Percentiles rank a stretch among this genome's conserved stretches.
phyloP scores from a whole-genome alignment of 2,888 invertebrate genomes.

The Acleris cristana region DNA sequence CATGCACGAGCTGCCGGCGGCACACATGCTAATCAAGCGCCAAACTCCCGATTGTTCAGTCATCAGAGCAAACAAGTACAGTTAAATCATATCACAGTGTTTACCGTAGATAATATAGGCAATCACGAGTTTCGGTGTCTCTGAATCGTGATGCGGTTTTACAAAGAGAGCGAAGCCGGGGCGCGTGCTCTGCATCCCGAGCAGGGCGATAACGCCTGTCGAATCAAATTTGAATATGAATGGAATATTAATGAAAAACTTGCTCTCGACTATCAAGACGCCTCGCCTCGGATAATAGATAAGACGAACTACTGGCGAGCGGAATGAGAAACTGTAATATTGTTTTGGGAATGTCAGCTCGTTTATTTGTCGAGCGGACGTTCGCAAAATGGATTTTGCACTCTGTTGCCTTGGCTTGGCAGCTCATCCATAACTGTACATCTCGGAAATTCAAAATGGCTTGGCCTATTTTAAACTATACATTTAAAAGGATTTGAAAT shows the following conservation, averaged over 20 bases:
- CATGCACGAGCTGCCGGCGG: slow-evolving; percentile 6
- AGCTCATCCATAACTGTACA: not conserved
- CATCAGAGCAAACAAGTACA: slow-evolving; percentile 38
- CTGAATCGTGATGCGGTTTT: slow-evolving; percentile 58
- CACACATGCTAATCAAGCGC: slow-evolving; percentile 19
- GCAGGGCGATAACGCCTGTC: slow-evolving; percentile 66
- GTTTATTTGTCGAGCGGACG: slow-evolving; percentile 31
- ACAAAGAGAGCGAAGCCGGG: slow-evolving; percentile 51
- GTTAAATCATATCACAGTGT: slow-evolving; percentile 49
- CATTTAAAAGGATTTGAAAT: too few relatives aligned
- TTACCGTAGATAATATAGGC: slow-evolving; percentile 68
- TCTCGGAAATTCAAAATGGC: too few relatives aligned
- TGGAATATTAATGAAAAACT: slow-evolving; percentile 79
- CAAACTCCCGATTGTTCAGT: slow-evolving; percentile 23
- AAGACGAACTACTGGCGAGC: slow-evolving; percentile 37
- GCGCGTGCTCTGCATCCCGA: slow-evolving; percentile 71
- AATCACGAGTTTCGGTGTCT: slow-evolving; percentile 70
- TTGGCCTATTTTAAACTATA: too few relatives aligned
- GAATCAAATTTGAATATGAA: slow-evolving; percentile 80
- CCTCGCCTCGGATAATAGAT: slow-evolving; percentile 40
- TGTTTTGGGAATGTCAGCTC: slow-evolving; percentile 39
- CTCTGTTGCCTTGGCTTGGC: slow-evolving; percentile 8
- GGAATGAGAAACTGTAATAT: slow-evolving; percentile 39
- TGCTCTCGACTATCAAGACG: slow-evolving; percentile 59
- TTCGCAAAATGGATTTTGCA: slow-evolving; percentile 29